Conservation (phyloP, 2,888 invertebrate genomes). For the Sycophila texana region DNA sequence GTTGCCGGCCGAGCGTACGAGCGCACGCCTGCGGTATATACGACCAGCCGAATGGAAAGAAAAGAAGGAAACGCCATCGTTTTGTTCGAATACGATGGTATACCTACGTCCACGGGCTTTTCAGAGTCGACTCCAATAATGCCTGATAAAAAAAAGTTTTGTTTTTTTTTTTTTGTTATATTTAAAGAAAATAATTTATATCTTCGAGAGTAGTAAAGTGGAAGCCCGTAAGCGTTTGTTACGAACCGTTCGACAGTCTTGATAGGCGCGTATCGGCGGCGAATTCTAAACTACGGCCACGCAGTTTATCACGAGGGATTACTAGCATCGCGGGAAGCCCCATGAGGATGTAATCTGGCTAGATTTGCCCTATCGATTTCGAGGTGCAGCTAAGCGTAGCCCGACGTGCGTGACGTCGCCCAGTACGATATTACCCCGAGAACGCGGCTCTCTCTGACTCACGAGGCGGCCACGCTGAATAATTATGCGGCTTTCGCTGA, state of each 20-base stretch:
- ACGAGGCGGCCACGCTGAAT: slow-evolving; percentile 18
- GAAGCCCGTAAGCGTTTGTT: no score
- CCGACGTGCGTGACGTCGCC: slow-evolving; percentile 54
- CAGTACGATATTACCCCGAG: slow-evolving; percentile 54
- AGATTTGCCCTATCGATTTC: slow-evolving; percentile 75
- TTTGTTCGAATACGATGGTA: slow-evolving; percentile 12
- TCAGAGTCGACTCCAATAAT: neutral
- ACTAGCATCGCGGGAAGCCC: slow-evolving; percentile 73
- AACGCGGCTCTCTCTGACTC: slow-evolving; percentile 54
- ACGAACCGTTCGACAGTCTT: no score
- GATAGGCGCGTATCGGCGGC: neutral
- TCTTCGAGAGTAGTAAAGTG: no score
- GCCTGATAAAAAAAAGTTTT: neutral
- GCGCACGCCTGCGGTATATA: neutral
- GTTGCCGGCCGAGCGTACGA: slow-evolving; percentile 1
- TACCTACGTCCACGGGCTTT: neutral
- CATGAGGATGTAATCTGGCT: slow-evolving; percentile 73
- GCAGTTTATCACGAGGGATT: slow-evolving; percentile 67
- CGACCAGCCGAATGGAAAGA: neutral
- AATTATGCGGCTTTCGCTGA: slow-evolving; percentile 24
- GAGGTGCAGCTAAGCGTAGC: slow-evolving; percentile 66
- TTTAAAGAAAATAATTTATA: no score
- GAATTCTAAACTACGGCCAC: slow-evolving; percentile 59
- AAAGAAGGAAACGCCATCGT: neutral
- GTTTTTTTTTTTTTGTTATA: neutral